Conservation (phyloP, 2,797 vertebrate genomes). For the Intellagama lesueurii region DNA sequence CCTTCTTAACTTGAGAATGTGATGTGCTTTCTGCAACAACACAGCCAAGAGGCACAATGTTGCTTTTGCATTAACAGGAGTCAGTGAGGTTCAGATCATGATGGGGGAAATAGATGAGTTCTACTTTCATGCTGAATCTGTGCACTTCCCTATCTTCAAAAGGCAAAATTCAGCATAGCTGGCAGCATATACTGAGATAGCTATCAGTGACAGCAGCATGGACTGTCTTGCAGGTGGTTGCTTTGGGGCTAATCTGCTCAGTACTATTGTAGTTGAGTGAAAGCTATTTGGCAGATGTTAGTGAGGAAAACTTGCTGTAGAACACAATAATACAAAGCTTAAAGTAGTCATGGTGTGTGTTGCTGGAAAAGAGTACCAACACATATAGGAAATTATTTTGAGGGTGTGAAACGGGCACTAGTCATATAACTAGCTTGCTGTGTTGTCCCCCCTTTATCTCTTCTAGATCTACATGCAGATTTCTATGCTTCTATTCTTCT, state of each 20-base stretch:
- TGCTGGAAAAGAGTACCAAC: neutral
- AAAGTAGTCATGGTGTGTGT: neutral
- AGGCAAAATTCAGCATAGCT: neutral
- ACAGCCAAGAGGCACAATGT: conserved; percentile 3
- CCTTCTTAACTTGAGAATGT: neutral
- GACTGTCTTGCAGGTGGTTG: neutral
- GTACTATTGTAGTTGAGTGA: neutral
- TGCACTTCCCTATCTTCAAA: neutral
- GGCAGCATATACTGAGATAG: neutral
- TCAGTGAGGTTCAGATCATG: neutral
- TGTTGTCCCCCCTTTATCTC: no score
- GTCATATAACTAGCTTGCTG: no score
- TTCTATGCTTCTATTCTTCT: no score
- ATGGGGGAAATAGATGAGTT: neutral
- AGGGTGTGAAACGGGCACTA: no score
- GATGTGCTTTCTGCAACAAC: neutral
- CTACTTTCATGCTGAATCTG: neutral
- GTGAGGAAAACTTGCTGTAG: no score
- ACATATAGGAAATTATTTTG: no score
- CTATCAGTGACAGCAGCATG: neutral
- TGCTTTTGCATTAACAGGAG: neutral
- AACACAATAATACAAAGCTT: neutral
- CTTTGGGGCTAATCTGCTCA: neutral
- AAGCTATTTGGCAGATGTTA: neutral
- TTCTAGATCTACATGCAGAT: no score